Percentiles rank a stretch among this genome's conserved stretches.
Conservation (phyloP, 2,888 invertebrate genomes). For the Heliconius cydno region DNA sequence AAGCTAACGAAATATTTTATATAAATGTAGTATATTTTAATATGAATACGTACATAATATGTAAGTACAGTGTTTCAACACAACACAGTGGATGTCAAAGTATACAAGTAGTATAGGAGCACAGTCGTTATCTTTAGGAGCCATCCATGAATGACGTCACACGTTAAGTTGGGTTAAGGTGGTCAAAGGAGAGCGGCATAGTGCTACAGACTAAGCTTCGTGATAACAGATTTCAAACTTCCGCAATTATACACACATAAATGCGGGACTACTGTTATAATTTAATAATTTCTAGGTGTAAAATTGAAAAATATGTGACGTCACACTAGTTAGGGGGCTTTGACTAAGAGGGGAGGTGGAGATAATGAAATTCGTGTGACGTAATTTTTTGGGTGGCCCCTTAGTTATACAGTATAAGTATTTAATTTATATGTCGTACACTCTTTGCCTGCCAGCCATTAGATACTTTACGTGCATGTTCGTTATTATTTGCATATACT, state of each 20-base stretch:
- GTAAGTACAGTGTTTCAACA: not conserved
- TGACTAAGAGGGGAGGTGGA: too few species aligned
- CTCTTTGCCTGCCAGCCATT: slow-evolving; percentile 32
- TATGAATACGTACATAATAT: not conserved
- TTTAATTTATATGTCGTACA: not conserved
- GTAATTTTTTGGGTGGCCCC: not conserved
- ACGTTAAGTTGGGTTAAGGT: not conserved
- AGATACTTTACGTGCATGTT: slow-evolving; percentile 55
- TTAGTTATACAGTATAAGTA: not conserved
- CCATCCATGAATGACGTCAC: not conserved
- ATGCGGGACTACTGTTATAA: too few species aligned
- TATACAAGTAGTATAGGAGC: not conserved
- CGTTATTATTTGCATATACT: slow-evolving; percentile 58
- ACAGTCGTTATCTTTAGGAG: not conserved
- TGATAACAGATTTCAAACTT: too few species aligned
- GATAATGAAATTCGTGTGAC: not conserved
- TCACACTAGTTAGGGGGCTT: too few species aligned
- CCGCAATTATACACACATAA: too few species aligned
- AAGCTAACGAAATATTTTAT: not conserved
- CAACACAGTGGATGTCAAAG: not conserved
- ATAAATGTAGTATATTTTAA: not conserved
- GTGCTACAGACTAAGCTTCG: too few species aligned
- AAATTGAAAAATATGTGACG: too few species aligned
- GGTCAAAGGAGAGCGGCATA: too few species aligned
- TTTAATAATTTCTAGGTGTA: too few species aligned